These are phyloP conservation scores for Gallinago paraguaiae DNA, from an alignment of 2,113 vertebrate species.

Conservation along the genomic window DNA sequence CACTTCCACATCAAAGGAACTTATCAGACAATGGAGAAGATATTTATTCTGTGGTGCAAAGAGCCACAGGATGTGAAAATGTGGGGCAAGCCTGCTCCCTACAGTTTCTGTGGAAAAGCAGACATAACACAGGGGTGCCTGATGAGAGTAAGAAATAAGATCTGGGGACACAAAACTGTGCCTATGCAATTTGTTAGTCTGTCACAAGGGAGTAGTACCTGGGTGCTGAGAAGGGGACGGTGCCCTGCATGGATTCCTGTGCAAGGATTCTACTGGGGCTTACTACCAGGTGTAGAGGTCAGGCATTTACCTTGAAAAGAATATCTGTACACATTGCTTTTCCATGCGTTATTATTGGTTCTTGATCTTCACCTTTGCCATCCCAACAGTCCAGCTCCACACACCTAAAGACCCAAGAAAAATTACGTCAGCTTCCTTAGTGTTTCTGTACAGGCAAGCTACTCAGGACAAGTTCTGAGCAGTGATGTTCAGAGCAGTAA, in stretches of 20 bases:
- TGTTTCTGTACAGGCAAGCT: neutral
- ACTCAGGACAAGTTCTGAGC: neutral
- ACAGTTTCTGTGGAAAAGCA: neutral
- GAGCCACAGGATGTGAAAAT: neutral
- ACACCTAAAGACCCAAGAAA: slow-evolving; percentile 79
- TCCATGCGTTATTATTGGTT: slow-evolving; percentile 97
- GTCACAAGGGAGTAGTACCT: neutral
- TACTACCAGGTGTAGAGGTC: neutral
- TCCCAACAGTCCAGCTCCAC: slow-evolving; percentile 99
- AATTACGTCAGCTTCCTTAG: neutral
- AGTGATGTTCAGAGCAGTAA: neutral
- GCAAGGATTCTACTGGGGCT: neutral
- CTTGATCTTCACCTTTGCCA: slow-evolving; percentile 98
- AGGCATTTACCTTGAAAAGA: slow-evolving; percentile 89
- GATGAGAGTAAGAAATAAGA: neutral
- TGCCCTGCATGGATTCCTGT: neutral
- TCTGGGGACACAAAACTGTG: neutral
- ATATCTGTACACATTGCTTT: slow-evolving; percentile 99
- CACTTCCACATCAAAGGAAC: neutral
- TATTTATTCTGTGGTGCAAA: neutral
- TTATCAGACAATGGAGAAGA: neutral
- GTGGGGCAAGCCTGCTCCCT: neutral
- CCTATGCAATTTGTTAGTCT: neutral
- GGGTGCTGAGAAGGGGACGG: neutral
- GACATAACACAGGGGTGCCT: rapidly evolving